These are phyloP conservation scores for Drosophila sucinea DNA, from an alignment of 1,140 invertebrate species.

Conservation along the genomic window DNA sequence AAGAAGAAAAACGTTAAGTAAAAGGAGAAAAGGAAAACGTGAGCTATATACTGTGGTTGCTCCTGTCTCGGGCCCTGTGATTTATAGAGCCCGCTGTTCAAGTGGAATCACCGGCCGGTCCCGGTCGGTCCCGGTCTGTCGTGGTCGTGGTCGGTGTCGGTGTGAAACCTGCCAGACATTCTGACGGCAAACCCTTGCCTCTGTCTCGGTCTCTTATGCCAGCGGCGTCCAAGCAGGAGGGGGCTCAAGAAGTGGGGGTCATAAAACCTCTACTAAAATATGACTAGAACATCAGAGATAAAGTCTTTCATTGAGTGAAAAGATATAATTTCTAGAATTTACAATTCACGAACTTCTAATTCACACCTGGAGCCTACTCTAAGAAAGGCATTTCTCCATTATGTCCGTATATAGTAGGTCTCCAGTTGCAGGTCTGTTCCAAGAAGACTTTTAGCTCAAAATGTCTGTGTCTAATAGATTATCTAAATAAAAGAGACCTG, in stretches of 20 bases:
- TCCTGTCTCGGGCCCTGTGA: constrained; percentile 61
- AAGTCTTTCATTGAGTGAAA: too few relatives aligned
- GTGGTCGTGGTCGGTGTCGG: constrained; percentile 48
- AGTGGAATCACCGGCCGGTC: constrained; percentile 18
- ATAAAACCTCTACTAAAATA: too few relatives aligned
- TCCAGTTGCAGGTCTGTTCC: too few relatives aligned
- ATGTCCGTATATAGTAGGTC: too few relatives aligned
- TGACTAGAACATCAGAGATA: too few relatives aligned
- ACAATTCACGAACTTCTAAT: too few relatives aligned
- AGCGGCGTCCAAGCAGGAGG: background rate
- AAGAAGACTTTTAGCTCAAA: too few relatives aligned
- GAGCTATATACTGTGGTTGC: constrained; percentile 60
- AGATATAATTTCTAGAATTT: too few relatives aligned
- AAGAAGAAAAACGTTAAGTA: constrained; percentile 24
- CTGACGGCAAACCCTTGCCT: constrained; percentile 64
- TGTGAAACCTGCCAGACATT: constrained; percentile 80
- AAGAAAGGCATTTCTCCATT: too few relatives aligned
- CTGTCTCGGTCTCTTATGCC: constrained; percentile 11
- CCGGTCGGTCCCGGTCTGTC: constrained; percentile 13
- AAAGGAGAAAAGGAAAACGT: constrained; percentile 65
- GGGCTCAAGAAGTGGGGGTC: background rate
- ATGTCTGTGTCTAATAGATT: too few relatives aligned
- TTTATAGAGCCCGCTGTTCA: constrained; percentile 69
- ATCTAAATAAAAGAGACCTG: too few relatives aligned
- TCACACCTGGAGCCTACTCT: too few relatives aligned